Evolutionary conservation across 2,113 vertebrate genomes (phyloP).

Genomic region (Xiphophorus hellerii): DNA sequence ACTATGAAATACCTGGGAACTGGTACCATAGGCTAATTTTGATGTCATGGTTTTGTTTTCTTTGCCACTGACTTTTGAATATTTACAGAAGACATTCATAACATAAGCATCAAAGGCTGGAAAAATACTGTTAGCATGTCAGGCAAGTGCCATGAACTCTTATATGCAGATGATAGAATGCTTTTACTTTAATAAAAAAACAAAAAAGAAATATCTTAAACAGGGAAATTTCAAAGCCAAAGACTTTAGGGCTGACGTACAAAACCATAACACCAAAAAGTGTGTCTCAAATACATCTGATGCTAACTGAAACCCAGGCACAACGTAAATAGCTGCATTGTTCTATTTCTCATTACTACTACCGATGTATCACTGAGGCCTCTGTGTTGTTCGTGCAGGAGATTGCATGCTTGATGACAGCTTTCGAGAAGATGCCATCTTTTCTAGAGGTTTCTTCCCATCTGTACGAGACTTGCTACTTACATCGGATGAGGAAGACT

Average conservation of each 20-base stretch:
- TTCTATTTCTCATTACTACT: conserved; percentile 75
- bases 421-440: conserved; percentile 83
- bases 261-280: conserved; percentile 40
- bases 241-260: not conserved
- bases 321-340: conserved; percentile 89
- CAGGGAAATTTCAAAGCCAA: conserved; percentile 8
- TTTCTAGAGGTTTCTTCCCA: conserved; percentile 86
- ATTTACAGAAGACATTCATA: not conserved
- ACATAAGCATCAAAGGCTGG: not conserved
- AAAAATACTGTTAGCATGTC: not conserved
- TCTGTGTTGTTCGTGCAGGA: conserved; percentile 88
- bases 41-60: conserved; percentile 27
- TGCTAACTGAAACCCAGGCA: conserved; percentile 82
- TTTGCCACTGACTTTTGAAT: not conserved
- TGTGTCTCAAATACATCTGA: conserved; percentile 37
- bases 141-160: not conserved
- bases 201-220: not conserved
- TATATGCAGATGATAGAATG: not conserved
- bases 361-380: conserved; percentile 87
- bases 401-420: conserved; percentile 90
- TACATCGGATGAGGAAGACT: conserved; percentile 88
- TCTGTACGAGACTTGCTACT: conserved; percentile 80
- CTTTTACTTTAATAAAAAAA: not conserved
- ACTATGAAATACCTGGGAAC: conserved; percentile 17
- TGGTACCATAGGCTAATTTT: conserved; percentile 32